Evolutionary conservation across 2,113 vertebrate genomes (phyloP), one percentile per base, ranked within the genome.

Genomic region (Pontoporia blainvillei): DNA sequence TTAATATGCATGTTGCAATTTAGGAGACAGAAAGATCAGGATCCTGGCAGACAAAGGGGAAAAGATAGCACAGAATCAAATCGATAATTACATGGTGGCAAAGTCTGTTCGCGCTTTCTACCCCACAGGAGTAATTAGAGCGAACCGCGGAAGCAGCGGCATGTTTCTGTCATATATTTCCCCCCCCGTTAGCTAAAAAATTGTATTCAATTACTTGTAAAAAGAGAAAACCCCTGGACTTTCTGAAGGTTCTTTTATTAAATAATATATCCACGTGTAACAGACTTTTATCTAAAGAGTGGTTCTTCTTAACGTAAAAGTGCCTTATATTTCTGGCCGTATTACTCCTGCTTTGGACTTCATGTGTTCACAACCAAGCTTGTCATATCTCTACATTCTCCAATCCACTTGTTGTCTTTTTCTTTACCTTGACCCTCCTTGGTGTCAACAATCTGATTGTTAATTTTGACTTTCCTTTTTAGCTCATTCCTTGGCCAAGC

Each of bases 1-100:
- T 91, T 93, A 8, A 9, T 95, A 69, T 97, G 86, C 94, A 75
- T 95, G 88, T 52, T 64, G 59, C 67, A 75, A 62, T 49, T 31
- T 66, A 73, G 46, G n/a, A 93, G 18, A 13, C 17, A 46, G n/a
- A 86, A 79, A 87, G 57, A 90, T 86, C 23, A 54, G n/a, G 52
- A 54, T 36, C 17, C 78, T 88, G 21, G 39, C 21, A 52, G 15
- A 54, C 41, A 90, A 7, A 52, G 5, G 23, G n/a, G 17, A 31
- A 88, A 49, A 34, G 46, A 25, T 0, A 66, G 36, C 27, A 5
- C 25, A 72, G 25, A 67, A 83, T 64, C 14, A 54, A n/a, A 84
- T 41, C 52, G 36, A 2, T 82, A 71, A 52, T 88, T 39, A 84
- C 29, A 17, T 0, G 59, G 61, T 44, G 41, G 46, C 61, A 12